Conservation (phyloP, 2,797 vertebrate species). For the Champsocephalus esox region DNA sequence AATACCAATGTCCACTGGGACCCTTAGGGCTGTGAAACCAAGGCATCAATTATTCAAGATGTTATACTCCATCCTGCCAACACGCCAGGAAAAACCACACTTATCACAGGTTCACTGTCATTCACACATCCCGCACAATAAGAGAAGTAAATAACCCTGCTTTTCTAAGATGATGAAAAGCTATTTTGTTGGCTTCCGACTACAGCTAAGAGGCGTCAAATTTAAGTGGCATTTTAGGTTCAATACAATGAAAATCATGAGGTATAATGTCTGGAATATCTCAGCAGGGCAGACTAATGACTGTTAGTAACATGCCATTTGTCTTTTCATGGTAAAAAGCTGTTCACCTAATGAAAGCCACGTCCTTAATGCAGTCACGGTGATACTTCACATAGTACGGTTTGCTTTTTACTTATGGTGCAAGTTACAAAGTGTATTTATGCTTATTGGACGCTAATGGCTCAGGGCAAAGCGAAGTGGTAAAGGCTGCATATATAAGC, state of each 20-base stretch:
- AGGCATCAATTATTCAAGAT: conserved; percentile 85
- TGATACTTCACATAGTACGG: conserved; percentile 37
- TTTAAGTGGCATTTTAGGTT: conserved; percentile 39
- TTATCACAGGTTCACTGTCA: conserved; percentile 58
- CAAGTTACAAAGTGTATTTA: conserved; percentile 55
- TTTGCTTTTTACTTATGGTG: conserved; percentile 42
- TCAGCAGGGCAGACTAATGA: conserved; percentile 34
- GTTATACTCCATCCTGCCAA: conserved; percentile 49
- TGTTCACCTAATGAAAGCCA: conserved; percentile 40
- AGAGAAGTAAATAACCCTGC: conserved; percentile 63
- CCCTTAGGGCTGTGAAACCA: conserved; percentile 70
- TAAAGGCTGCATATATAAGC: conserved; percentile 62
- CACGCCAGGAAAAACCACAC: conserved; percentile 64
- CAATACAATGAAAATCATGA: conserved; percentile 55
- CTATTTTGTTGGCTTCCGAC: conserved; percentile 11
- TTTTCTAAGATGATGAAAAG: conserved; percentile 47
- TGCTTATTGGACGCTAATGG: conserved; percentile 57
- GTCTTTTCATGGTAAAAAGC: conserved; percentile 40
- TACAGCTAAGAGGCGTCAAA: conserved; percentile 30
- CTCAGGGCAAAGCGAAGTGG: conserved; percentile 50
- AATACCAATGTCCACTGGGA: conserved; percentile 74
- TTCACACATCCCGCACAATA: conserved; percentile 59
- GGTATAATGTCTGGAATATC: conserved; percentile 37
- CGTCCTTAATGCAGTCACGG: conserved; percentile 8
- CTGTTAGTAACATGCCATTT: conserved; percentile 19